These are phyloP conservation scores for Cephus sareptanus DNA, from an alignment of 2,888 invertebrate species.

Conservation along the genomic window DNA sequence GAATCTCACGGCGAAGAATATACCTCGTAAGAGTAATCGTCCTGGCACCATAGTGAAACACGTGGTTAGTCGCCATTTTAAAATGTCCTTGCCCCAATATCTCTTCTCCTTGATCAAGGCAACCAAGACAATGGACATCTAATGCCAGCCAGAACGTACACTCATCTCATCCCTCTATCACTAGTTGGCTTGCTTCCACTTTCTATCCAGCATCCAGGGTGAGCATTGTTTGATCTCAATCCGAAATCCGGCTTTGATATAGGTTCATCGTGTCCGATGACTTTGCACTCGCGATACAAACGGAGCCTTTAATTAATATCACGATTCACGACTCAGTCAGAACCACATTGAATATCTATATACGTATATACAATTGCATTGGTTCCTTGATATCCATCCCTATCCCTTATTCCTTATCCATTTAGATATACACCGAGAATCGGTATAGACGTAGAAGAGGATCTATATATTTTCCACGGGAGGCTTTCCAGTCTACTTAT, in stretches of 20 bases:
- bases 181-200: neutral
- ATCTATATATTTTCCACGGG: neutral
- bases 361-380: neutral
- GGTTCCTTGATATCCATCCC: neutral
- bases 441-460: neutral
- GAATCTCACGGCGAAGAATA: neutral
- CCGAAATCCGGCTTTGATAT: slow-evolving; percentile 25
- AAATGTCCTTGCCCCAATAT: neutral
- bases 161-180: neutral
- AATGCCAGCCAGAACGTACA: slow-evolving; percentile 32
- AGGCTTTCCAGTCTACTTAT: neutral
- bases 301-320: slow-evolving; percentile 9
- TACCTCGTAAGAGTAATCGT: neutral
- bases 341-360: neutral
- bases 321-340: neutral
- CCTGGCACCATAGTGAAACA: neutral
- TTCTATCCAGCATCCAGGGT: slow-evolving; percentile 10
- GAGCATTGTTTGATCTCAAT: slow-evolving; percentile 28
- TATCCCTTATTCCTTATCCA: no score
- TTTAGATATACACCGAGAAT: neutral
- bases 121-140: slow-evolving; percentile 38
- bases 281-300: slow-evolving; percentile 8
- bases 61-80: neutral
- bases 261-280: slow-evolving; percentile 17
- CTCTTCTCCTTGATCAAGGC: neutral